Conservation (phyloP, 2,113 vertebrate genomes). For the Halcyon malimbica region DNA sequence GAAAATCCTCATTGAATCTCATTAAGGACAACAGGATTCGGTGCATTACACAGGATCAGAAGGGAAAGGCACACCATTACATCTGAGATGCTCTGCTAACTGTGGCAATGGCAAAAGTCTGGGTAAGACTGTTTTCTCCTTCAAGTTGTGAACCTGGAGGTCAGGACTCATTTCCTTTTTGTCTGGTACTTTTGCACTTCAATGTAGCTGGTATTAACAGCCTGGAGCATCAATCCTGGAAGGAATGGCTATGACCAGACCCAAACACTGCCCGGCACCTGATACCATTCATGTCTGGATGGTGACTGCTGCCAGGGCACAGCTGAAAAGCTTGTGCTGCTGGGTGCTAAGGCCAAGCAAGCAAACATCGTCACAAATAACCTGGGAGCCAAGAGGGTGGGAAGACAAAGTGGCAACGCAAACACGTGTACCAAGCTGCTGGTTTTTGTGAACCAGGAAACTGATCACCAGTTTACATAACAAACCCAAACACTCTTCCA, state of each 20-base stretch:
- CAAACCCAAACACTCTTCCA: neutral
- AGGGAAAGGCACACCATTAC: neutral
- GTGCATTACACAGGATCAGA: neutral
- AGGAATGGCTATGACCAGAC: neutral
- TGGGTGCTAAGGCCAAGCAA: neutral
- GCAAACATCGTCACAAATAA: neutral
- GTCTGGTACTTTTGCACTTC: neutral
- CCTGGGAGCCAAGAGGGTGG: fast-evolving
- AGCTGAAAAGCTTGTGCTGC: neutral
- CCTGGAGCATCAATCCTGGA: neutral
- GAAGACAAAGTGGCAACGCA: neutral
- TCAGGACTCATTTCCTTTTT: neutral
- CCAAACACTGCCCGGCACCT: neutral
- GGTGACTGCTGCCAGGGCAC: neutral
- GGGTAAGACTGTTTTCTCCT: neutral
- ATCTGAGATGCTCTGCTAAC: neutral
- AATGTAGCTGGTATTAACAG: neutral
- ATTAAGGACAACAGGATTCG: neutral
- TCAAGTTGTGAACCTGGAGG: neutral
- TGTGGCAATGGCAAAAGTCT: neutral
- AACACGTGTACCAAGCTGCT: neutral
- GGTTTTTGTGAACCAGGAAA: neutral
- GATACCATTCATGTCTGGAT: neutral
- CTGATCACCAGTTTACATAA: neutral
- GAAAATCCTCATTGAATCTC: conserved; percentile 34